phyloP scores from a whole-genome alignment of 2,888 invertebrate genomes.

The Chrysodeixis includens region DNA sequence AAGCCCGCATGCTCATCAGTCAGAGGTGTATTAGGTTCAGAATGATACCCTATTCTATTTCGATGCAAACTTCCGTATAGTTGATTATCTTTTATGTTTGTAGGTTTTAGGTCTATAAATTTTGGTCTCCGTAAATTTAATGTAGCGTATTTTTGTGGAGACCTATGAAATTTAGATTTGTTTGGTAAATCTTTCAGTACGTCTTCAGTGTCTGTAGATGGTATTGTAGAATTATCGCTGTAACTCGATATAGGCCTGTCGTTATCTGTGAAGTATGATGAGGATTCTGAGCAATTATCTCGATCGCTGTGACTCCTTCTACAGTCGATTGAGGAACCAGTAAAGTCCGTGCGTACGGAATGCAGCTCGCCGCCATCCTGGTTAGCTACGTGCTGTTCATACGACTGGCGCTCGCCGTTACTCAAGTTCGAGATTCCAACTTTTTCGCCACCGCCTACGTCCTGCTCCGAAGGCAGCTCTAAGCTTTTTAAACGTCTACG shows the following conservation, averaged over 20 bases:
- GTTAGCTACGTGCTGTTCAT: constrained; percentile 78
- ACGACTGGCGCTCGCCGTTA: constrained; percentile 82
- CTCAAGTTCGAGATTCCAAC: constrained; percentile 72
- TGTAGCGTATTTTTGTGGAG: constrained; percentile 87
- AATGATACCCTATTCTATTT: constrained; percentile 84
- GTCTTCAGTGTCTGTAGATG: constrained; percentile 86
- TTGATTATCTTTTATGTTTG: constrained; percentile 73
- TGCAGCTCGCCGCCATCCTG: constrained; percentile 84
- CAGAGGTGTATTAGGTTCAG: constrained; percentile 86
- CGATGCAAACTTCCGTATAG: constrained; percentile 83
- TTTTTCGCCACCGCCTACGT: constrained; percentile 76
- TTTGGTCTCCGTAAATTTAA: constrained; percentile 85
- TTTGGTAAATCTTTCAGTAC: constrained; percentile 85
- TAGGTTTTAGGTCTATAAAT: constrained; percentile 82
- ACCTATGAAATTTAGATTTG: constrained; percentile 85
- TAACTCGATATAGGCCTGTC: constrained; percentile 87
- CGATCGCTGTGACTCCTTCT: constrained; percentile 86
- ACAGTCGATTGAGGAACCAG: constrained; percentile 81
- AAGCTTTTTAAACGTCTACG: constrained; percentile 84
- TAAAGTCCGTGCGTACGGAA: constrained; percentile 83
- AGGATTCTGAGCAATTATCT: constrained; percentile 87
- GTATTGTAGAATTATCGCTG: constrained; percentile 87
- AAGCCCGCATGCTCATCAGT: constrained; percentile 74
- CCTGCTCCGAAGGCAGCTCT: constrained; percentile 77
- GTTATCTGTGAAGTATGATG: constrained; percentile 86